Evolutionary conservation across 1,140 invertebrate genomes (phyloP).

Genomic region (Reticulitermes speratus): DNA sequence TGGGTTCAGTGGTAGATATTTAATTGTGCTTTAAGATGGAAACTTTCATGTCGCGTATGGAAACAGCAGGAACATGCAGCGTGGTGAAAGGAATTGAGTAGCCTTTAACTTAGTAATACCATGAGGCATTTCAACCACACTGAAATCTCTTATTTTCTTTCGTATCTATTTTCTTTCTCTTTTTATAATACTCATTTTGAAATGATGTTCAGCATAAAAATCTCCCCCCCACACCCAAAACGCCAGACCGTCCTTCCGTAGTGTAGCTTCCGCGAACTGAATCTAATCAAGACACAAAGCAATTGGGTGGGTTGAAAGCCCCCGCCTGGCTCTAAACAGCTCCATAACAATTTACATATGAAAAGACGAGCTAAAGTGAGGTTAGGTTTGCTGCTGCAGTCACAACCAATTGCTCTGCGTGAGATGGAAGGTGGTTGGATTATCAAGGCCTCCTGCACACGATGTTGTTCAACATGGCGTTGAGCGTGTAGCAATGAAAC

Average conservation of each 20-base stretch:
- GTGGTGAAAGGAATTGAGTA: background rate
- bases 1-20: background rate
- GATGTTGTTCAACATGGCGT: background rate
- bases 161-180: background rate
- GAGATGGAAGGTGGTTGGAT: background rate
- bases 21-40: background rate
- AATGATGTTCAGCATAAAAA: background rate
- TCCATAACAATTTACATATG: slow-evolving; percentile 30
- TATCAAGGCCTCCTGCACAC: background rate
- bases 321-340: slow-evolving; percentile 19
- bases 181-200: background rate
- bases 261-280: background rate
- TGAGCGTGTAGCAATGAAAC: background rate
- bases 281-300: slow-evolving; percentile 26
- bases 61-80: no score
- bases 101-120: background rate
- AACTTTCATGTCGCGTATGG: background rate
- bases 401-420: background rate
- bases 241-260: background rate
- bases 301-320: slow-evolving; percentile 24
- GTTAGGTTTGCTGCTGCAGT: slow-evolving; percentile 25
- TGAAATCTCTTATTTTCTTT: slow-evolving; percentile 15
- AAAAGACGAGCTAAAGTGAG: slow-evolving; percentile 23
- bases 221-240: background rate
- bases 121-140: background rate